These are phyloP conservation scores for Hyalella azteca DNA, from an alignment of 2,888 invertebrate genomes.

Conservation along the genomic window DNA sequence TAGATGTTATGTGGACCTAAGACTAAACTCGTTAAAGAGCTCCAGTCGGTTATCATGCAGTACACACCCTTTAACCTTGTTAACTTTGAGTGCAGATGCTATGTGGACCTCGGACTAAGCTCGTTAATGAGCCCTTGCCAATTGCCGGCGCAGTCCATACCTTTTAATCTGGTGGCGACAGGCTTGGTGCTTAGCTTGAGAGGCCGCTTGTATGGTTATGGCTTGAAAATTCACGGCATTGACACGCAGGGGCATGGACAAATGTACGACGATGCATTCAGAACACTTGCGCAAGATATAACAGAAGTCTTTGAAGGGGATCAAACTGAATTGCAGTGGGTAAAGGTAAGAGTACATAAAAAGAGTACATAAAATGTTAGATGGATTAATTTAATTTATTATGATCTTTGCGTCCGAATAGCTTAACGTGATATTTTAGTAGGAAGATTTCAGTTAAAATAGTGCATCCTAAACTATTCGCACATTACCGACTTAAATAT, in stretches of 20 bases:
- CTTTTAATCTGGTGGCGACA: conserved; percentile 48
- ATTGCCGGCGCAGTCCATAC: conserved; percentile 47
- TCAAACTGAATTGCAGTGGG: background rate
- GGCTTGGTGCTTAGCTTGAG: conserved; percentile 37
- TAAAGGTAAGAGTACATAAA: background rate
- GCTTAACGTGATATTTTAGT: too few species aligned
- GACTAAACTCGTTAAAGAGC: too few species aligned
- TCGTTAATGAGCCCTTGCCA: conserved; percentile 45
- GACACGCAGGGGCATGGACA: background rate
- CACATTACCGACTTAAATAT: too few species aligned
- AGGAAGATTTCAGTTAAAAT: too few species aligned
- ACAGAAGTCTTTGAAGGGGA: background rate
- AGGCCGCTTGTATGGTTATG: background rate
- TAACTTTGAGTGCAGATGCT: too few species aligned
- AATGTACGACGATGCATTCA: background rate
- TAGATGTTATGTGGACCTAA: too few species aligned
- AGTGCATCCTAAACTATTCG: too few species aligned
- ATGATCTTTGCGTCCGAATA: too few species aligned
- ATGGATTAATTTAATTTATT: too few species aligned
- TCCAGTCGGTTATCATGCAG: too few species aligned
- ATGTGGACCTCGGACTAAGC: conserved; percentile 48
- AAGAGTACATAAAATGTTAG: too few species aligned
- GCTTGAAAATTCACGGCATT: background rate
- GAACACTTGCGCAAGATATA: background rate
- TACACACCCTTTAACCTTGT: too few species aligned